Evolutionary conservation across 2,113 vertebrate species (phyloP).

Genomic region (Istiophorus platypterus): DNA sequence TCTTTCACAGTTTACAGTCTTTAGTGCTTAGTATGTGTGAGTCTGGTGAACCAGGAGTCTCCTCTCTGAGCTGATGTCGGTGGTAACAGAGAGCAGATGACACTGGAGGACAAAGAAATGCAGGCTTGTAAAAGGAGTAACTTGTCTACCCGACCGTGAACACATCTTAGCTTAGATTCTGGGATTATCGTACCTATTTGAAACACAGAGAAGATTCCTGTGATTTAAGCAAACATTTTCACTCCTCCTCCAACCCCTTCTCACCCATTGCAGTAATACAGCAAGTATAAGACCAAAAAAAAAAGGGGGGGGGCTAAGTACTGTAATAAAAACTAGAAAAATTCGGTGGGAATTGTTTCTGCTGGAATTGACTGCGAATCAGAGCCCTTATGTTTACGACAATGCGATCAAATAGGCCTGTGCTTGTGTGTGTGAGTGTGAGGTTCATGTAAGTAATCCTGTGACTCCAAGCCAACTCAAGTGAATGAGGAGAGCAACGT

Average conservation of each 20-base stretch:
- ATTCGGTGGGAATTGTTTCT: constrained; percentile 60
- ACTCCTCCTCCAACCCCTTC: neutral
- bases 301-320: neutral
- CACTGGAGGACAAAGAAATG: constrained; percentile 39
- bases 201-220: constrained; percentile 40
- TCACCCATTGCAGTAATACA: constrained; percentile 30
- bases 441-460: constrained; percentile 32
- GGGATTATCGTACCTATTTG: constrained; percentile 67
- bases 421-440: constrained; percentile 23
- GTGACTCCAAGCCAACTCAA: constrained; percentile 55
- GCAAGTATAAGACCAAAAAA: constrained; percentile 29
- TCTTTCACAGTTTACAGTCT: constrained; percentile 78
- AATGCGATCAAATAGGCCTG: constrained; percentile 40
- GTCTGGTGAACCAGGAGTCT: constrained; percentile 30
- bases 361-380: constrained; percentile 69
- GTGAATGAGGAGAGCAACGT: constrained; percentile 52
- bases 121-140: constrained; percentile 35
- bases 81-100: constrained; percentile 24
- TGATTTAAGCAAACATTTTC: constrained; percentile 29
- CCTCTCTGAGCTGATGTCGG: constrained; percentile 1
- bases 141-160: constrained; percentile 14
- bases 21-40: constrained; percentile 69
- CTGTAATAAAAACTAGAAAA: constrained; percentile 50
- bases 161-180: constrained; percentile 67
- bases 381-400: constrained; percentile 74